These are phyloP conservation scores for Spizaetus ornatus DNA, from an alignment of 2,113 vertebrate species.

Conservation along the genomic window DNA sequence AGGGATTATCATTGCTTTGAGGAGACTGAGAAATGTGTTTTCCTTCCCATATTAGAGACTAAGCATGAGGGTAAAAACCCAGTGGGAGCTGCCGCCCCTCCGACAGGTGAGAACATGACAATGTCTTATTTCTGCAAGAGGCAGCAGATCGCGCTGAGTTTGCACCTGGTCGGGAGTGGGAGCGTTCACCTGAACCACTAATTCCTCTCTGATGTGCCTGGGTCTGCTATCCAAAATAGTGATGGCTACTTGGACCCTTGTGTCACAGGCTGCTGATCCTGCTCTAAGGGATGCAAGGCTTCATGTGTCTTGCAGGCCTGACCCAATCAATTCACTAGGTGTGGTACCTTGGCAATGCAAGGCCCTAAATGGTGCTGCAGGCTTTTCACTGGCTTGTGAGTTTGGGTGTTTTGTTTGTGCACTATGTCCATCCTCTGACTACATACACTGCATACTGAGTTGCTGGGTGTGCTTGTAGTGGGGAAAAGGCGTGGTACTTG, in stretches of 20 bases:
- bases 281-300: neutral
- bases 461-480: accelerated
- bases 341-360: neutral
- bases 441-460: accelerated
- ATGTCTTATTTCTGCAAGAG: neutral
- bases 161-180: neutral
- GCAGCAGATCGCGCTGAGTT: neutral
- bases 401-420: neutral
- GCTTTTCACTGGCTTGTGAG: neutral
- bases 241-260: neutral
- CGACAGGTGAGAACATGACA: neutral
- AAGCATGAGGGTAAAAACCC: neutral
- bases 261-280: neutral
- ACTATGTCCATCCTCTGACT: too few relatives aligned
- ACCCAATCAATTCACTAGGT: neutral
- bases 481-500: neutral
- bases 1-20: accelerated
- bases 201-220: neutral
- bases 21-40: neutral
- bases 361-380: neutral
- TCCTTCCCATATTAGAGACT: neutral
- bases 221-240: neutral
- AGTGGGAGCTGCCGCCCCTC: neutral
- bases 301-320: neutral
- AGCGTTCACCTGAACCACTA: accelerated